Percentiles rank a stretch among this genome's conserved stretches.
Conservation (phyloP, 1,140 invertebrate species). For the Samia ricini region DNA sequence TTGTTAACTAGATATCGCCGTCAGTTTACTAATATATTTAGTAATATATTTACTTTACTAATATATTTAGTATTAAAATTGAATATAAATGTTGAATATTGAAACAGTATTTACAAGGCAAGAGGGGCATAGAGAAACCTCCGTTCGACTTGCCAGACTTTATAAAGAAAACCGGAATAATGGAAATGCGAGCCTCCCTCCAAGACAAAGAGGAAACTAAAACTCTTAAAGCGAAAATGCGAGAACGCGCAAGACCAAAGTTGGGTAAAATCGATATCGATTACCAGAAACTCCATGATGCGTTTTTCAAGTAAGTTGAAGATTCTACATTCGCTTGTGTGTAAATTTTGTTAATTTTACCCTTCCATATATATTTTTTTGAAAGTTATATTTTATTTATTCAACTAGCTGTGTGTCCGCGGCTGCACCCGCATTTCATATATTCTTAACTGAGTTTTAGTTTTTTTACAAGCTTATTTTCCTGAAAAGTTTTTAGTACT, state of each 20-base stretch:
- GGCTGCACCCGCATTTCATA: too few relatives aligned
- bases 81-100: neutral
- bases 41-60: neutral
- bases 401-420: too few relatives aligned
- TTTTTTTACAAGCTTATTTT: too few relatives aligned
- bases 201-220: conserved; percentile 99
- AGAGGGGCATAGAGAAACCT: conserved; percentile 98
- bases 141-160: conserved; percentile 99
- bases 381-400: too few relatives aligned
- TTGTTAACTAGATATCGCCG: too few relatives aligned
- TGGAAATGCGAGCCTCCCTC: conserved; percentile 99
- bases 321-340: too few relatives aligned
- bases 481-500: too few relatives aligned
- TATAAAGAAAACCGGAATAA: conserved; percentile 99
- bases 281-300: conserved; percentile 99
- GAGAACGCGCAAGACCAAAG: conserved; percentile 97
- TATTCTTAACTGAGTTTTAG: too few relatives aligned
- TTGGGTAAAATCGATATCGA: conserved; percentile 99
- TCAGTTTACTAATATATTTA: neutral
- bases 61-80: neutral
- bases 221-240: conserved; percentile 98
- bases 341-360: too few relatives aligned
- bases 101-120: conserved; percentile 90
- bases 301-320: conserved; percentile 93
- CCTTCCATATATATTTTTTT: too few relatives aligned